Percentiles rank a stretch among this genome's conserved stretches.
Conservation (phyloP, 2,113 vertebrate genomes). For the Pterocles gutturalis region DNA sequence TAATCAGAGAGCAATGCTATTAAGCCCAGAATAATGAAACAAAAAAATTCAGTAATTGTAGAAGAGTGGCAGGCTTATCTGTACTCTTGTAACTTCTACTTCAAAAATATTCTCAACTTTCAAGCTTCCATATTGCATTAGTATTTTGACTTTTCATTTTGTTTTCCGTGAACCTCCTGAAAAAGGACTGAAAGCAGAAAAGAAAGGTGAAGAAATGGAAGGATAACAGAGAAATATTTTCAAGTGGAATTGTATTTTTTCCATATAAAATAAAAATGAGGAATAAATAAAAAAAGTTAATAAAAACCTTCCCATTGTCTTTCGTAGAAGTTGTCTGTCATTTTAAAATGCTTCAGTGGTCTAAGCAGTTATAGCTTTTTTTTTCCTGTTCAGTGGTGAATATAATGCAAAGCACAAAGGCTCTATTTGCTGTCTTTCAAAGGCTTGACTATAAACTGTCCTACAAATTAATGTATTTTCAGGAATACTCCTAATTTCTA, state of each 20-base stretch:
- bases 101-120: background rate
- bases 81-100: background rate
- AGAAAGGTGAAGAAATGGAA: background rate
- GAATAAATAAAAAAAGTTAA: background rate
- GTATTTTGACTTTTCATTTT: background rate
- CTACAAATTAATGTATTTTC: background rate
- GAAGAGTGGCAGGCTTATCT: background rate
- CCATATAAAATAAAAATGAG: background rate
- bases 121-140: background rate
- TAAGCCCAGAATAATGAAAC: slow-evolving; percentile 17
- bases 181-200: background rate
- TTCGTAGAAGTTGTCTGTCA: background rate
- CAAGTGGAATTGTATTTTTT: background rate
- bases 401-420: background rate
- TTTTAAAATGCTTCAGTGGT: background rate
- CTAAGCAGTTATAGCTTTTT: background rate
- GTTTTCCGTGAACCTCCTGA: background rate
- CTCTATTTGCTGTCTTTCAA: background rate
- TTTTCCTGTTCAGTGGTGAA: background rate
- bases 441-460: background rate
- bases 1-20: slow-evolving; percentile 7
- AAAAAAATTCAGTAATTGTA: background rate
- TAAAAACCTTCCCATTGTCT: background rate
- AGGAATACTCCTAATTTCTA: background rate
- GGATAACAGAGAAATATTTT: background rate